Evolutionary conservation across 2,113 vertebrate species (phyloP), one percentile per base, ranked within the genome.

Genomic region (Hyaena hyaena): DNA sequence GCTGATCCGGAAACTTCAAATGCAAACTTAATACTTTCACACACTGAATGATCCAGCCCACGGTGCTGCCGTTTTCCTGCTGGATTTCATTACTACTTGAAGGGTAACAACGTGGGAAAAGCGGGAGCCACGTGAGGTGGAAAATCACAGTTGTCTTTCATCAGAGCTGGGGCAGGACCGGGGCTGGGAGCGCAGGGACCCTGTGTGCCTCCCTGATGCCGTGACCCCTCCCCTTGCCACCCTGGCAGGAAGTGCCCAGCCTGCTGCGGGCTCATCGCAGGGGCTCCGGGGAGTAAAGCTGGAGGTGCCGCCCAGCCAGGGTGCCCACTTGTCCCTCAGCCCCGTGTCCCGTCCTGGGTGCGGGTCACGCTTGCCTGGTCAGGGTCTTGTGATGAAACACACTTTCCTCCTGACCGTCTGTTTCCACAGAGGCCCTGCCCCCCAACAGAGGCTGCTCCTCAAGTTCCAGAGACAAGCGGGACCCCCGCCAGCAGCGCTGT

Each of bases 51-150:
- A 61, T 28, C 24, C 76, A 7, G 81, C 2, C 55, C 10, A 10
- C 1, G 2, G 50, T 10, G 16, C 28, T 2, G 74, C 26, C 16
- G 10, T 3, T 16, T 55, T 80, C 91, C 26, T 17, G 43, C 50
- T 21, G 76, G 83, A 55, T 28, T 23, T 35, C 5, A 1, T 61
- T 19, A n/a, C 43, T 21, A 2, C 17, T 45, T 26, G 61, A 31
- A 68, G 48, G 33, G 66, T 58, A 10, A 11, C 1, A 6, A 19
- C 58, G 12, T 0, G 0, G 31, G 76, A 65, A 9, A 35, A 12
- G 26, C 4, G 2, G 23, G 16, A 10, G 45, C 35, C 0, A 3
- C 1, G 23, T 4, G 12, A 28, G 53, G 7, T 0, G 5, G 35
- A 45, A 65, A 24, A 26, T 8, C 10, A 0, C 2, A 43, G 3